These are phyloP conservation scores for Coccyzus lansbergi DNA, from an alignment of 2,797 vertebrate species.

Conservation along the genomic window DNA sequence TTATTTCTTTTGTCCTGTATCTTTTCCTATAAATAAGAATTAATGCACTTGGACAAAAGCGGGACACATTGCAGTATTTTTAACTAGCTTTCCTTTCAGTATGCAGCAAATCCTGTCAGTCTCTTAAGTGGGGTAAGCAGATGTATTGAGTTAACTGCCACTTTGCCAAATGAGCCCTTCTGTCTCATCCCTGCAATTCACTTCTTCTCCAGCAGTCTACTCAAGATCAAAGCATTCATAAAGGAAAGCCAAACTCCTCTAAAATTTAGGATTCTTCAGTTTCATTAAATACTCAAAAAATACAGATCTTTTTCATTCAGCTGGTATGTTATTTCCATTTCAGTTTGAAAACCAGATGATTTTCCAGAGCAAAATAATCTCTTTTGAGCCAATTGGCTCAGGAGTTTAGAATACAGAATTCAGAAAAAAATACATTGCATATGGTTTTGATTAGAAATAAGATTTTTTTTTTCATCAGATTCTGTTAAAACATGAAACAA, in stretches of 20 bases:
- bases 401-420: not conserved
- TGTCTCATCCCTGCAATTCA: not conserved
- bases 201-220: not conserved
- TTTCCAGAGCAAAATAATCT: conserved; percentile 36
- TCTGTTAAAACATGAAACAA: not conserved
- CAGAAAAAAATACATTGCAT: not conserved
- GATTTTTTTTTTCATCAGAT: not conserved
- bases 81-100: not conserved
- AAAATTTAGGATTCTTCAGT: not conserved
- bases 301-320: conserved; percentile 1
- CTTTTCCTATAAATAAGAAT: not conserved
- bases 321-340: conserved; percentile 27
- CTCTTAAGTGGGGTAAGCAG: not conserved
- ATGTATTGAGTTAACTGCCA: not conserved
- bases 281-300: not conserved
- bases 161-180: not conserved
- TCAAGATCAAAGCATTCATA: not conserved
- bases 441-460: conserved; percentile 27
- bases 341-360: conserved; percentile 2
- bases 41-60: conserved; percentile 13
- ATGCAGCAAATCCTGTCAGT: not conserved
- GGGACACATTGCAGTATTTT: not conserved
- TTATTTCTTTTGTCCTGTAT: conserved; percentile 16
- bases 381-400: not conserved
- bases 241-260: not conserved